Conservation (phyloP, 2,113 vertebrate genomes). For the Oostethus manadensis region DNA sequence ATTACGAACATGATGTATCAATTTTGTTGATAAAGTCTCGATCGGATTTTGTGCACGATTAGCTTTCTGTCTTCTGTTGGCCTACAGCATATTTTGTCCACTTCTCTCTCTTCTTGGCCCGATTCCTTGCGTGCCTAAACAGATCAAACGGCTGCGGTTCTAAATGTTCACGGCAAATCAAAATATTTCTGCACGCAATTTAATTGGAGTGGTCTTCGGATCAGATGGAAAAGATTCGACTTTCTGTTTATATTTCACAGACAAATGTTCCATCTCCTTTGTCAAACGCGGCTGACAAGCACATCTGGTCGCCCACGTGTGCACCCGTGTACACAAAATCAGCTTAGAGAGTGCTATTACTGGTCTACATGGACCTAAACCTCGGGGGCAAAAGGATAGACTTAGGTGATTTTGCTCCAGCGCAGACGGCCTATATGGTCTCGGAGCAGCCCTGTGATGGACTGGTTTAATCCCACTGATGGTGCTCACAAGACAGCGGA, state of each 20-base stretch:
- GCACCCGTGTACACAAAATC: constrained; percentile 9
- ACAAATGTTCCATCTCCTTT: constrained; percentile 1
- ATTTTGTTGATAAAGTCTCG: too few relatives aligned
- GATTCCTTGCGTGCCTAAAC: too few relatives aligned
- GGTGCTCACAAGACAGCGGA: constrained; percentile 47
- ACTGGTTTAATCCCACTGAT: constrained; percentile 71
- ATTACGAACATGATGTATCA: too few relatives aligned
- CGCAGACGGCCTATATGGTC: constrained; percentile 40
- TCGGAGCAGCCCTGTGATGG: constrained; percentile 58
- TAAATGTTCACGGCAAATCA: constrained; percentile 1
- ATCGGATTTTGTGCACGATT: too few relatives aligned
- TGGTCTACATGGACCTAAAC: constrained; percentile 40
- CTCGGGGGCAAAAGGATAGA: constrained; percentile 34
- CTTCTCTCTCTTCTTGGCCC: too few relatives aligned
- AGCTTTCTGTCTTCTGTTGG: too few relatives aligned
- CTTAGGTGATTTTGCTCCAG: constrained; percentile 47
- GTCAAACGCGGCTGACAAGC: background rate
- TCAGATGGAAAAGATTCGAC: background rate
- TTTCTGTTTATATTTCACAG: background rate
- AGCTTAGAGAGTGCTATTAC: constrained; percentile 30
- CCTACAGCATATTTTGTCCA: too few relatives aligned
- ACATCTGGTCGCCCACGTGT: background rate
- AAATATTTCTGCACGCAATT: constrained; percentile 2
- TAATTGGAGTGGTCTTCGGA: background rate
- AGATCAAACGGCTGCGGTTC: background rate